Base-by-base conservation (phyloP, 2,113 vertebrate species). In the Onychorhynchus coronatus region DNA sequence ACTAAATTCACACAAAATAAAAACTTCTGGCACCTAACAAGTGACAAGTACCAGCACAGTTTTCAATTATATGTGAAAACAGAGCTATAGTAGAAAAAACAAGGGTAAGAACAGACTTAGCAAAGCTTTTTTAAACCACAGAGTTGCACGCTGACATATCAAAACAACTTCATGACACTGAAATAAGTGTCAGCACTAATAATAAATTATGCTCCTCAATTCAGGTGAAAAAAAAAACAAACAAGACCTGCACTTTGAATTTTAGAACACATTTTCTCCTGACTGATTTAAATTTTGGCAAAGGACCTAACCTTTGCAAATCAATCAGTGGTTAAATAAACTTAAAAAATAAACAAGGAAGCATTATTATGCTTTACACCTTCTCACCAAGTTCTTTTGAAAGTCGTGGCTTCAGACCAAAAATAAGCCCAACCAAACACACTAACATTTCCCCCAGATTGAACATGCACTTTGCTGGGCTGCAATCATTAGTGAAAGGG, bases 321-420 rank as follows among this genome's bases (percentile, higher is more conserved):
- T 93, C 33, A 52, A 68, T 71, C 52, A 30, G 44, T n/a, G 16
- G 50, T 59, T 86, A 93, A 84, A 59, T 44, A 92, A 70, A 79
- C 68, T 71, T 12, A 2, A 63, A 85, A 92, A 90, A 67, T 76
- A 90, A 89, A 87, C 61, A 89, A 31, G 52, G 63, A 71, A 78
- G 46, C 9, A 24, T 75, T 84, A 90, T 50, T 85, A 80, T 47
- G 50, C 46, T 85, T 85, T 78, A 88, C 28, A 89, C 41, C 41
- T 92, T 78, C 72, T 86, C 72, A 85, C 28, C 70, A 68, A 94
- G 91, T 82, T 72, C 44, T 84, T 91, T 93, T 81, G 55, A 84
- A 93, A 94, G 90, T 84, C 83, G 65, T 87, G 80, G 72, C 95
- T 91, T 87, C 35, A 44, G 76, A 88, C 27, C 56, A 85, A 93